phyloP scores from a whole-genome alignment of 2,113 vertebrate genomes.

The Sceloporus tristichus region DNA sequence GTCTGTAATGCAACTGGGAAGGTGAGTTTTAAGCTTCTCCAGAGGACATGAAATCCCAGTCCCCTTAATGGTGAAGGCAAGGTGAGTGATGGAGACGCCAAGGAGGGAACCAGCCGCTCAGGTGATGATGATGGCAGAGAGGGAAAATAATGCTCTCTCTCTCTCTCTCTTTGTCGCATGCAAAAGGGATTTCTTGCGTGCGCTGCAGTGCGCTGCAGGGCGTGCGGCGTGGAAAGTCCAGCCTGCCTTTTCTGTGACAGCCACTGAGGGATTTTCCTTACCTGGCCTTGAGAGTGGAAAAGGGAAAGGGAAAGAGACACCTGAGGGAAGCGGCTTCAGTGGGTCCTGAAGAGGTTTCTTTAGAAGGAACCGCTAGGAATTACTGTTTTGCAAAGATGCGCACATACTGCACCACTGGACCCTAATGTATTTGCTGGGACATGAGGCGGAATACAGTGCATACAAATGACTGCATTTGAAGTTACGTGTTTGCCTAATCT shows the following conservation, averaged over 20 bases:
- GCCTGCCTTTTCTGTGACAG: not conserved
- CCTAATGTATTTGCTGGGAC: no score
- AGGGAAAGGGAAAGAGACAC: not conserved
- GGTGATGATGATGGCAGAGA: no score
- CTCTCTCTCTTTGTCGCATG: not conserved
- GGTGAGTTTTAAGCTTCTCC: not conserved
- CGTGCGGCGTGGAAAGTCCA: not conserved
- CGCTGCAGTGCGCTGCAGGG: not conserved
- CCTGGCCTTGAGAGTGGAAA: not conserved
- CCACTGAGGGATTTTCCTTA: not conserved
- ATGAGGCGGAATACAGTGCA: no score
- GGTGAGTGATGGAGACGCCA: not conserved
- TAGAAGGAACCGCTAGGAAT: no score
- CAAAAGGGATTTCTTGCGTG: not conserved
- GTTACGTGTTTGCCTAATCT: no score
- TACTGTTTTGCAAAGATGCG: no score
- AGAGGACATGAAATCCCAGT: not conserved
- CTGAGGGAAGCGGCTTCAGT: not conserved
- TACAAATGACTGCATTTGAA: no score
- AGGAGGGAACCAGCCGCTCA: not conserved
- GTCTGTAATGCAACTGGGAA: no score
- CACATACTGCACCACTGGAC: no score
- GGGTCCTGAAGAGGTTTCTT: no score
- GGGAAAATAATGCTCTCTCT: no score
- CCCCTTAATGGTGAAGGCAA: no score